phyloP scores from a whole-genome alignment of 2,113 vertebrate species.

The Morone chrysops region DNA sequence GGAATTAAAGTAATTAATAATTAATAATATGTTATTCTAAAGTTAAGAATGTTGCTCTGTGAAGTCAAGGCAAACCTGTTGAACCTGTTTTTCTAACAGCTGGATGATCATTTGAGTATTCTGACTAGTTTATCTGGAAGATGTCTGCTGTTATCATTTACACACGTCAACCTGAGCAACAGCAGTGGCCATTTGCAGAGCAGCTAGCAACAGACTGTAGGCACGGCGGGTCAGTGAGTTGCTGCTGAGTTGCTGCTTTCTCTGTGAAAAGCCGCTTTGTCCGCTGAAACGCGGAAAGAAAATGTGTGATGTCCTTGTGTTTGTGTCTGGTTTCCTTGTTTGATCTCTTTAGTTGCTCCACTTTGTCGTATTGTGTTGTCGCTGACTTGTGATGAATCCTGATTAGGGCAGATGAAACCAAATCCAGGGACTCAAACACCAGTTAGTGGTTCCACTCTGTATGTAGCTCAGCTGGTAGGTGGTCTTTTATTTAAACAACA shows the following conservation, averaged over 20 bases:
- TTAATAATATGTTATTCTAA: not conserved
- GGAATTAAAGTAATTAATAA: not conserved
- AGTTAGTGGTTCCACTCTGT: not conserved
- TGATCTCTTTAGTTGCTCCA: slow-evolving; percentile 11
- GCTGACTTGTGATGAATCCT: not conserved
- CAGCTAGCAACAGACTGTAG: slow-evolving; percentile 19
- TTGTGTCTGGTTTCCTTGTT: slow-evolving; percentile 1
- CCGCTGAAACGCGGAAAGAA: slow-evolving; percentile 15
- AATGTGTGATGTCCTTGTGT: slow-evolving; percentile 36
- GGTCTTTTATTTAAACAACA: not conserved
- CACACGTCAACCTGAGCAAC: not conserved
- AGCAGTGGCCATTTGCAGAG: slow-evolving; percentile 1
- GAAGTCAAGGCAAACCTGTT: not conserved
- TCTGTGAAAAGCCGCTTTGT: slow-evolving; percentile 66
- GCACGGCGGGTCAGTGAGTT: slow-evolving; percentile 31
- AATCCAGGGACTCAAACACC: not conserved
- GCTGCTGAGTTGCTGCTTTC: slow-evolving; percentile 17
- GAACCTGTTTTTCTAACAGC: not conserved
- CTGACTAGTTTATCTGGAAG: not conserved
- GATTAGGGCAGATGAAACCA: slow-evolving; percentile 2
- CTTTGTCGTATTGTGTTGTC: slow-evolving; percentile 1
- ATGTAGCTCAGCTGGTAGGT: no score
- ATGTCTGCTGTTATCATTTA: not conserved
- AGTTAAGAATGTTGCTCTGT: not conserved
- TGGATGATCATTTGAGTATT: not conserved